Base-by-base conservation (phyloP, 1,140 invertebrate genomes). In the Aphidius ervi region DNA sequence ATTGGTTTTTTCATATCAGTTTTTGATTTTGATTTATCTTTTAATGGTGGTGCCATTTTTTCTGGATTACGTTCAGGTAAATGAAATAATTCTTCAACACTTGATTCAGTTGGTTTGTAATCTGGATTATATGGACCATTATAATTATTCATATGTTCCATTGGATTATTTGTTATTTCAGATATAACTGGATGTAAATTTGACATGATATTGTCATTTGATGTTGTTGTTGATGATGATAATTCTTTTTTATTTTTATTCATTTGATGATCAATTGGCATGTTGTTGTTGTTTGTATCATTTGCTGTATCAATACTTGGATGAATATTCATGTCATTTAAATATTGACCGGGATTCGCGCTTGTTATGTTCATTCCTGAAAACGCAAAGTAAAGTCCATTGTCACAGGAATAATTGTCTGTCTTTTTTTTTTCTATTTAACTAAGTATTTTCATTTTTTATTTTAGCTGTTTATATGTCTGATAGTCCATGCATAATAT, bases 111-210 rank as follows among this genome's bases (percentile, higher is more conserved):
- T 20, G 74, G 74, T 48, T 73, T 74, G 63, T 74, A 81, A 50
- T 79, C 71, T 6, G 80, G 80, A 72, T 68, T 80, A 59, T 78
- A 80, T 9, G 81, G 80, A 37, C 80, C 80, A 48, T 74, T 74
- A 59, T 81, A 81, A 0, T 76, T 76, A 59, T 76, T 73, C 46
- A 75, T 76, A 42, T 76, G 74, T 56, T 79, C 74, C 74, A 78
- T 77, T 5, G 78, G 76, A 62, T 77, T 75, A 46, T 79, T 76
- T n/a, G 73, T 52, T 2, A 67, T 39, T 56, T 66, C 70, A 49
- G 52, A 31, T 37, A 20, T 65, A 60, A 53, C 47, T 46, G 55
- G 47, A 53, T 40, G 40, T 40, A 42, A 42, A 40, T 46, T 62
- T 54, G 49, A 54, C 46, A 52, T 9, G 9, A 50, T 31, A 37